phyloP scores from a whole-genome alignment of 2,113 vertebrate genomes.

The Marmota flaviventris region DNA sequence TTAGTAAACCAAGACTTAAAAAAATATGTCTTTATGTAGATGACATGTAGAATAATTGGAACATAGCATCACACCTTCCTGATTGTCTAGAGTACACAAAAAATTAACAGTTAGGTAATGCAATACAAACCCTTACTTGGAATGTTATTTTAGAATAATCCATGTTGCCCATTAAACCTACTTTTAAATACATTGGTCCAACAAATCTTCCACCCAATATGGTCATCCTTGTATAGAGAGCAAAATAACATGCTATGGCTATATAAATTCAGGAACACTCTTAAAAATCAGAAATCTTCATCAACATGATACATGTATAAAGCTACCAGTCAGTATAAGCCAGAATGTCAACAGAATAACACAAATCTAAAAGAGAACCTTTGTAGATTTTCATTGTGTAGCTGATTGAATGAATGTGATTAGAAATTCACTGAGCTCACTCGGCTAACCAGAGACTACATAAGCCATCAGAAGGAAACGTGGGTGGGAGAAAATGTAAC shows the following conservation, averaged over 20 bases:
- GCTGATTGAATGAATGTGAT: constrained; percentile 58
- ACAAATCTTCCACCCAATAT: constrained; percentile 72
- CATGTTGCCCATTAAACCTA: background rate
- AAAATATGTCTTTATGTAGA: background rate
- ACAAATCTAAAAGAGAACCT: constrained; percentile 15
- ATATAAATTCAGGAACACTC: constrained; percentile 81
- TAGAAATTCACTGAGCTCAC: constrained; percentile 59
- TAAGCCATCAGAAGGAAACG: background rate
- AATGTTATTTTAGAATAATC: background rate
- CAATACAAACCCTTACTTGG: background rate
- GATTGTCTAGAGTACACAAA: background rate
- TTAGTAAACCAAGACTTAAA: background rate
- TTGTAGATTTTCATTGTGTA: constrained; percentile 60
- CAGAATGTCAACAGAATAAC: background rate
- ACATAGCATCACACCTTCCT: background rate
- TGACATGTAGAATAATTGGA: background rate
- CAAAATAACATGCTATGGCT: constrained; percentile 71
- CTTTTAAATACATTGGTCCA: constrained; percentile 47
- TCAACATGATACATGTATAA: constrained; percentile 25
- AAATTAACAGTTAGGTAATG: background rate
- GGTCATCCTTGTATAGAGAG: constrained; percentile 62
- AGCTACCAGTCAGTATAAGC: background rate
- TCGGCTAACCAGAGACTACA: background rate
- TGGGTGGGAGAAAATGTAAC: background rate
- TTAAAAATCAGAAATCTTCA: constrained; percentile 63